Percentiles rank a stretch among this genome's conserved stretches.
These are phyloP conservation scores for Taxidea taxus DNA, from an alignment of 2,113 vertebrate species.

Conservation along the genomic window DNA sequence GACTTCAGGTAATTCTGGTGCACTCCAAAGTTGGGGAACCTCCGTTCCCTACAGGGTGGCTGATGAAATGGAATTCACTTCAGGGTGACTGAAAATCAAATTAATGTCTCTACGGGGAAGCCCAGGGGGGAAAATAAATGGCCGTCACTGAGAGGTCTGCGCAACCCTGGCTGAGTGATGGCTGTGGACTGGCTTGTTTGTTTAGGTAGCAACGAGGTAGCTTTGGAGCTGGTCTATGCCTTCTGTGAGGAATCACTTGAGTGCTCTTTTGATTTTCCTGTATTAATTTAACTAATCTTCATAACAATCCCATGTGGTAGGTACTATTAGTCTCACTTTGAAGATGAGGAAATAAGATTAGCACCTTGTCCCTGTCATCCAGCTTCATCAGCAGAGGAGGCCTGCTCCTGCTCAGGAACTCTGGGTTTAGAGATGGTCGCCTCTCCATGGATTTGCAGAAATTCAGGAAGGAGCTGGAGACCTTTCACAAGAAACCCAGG, in stretches of 20 bases:
- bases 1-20: background rate
- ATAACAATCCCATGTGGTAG: too few relatives aligned
- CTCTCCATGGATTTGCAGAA: background rate
- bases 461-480: background rate
- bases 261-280: background rate
- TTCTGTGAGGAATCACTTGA: background rate
- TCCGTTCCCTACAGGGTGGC: background rate
- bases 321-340: background rate
- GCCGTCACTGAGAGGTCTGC: background rate
- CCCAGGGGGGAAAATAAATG: background rate
- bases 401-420: background rate
- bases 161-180: background rate
- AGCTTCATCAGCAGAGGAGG: background rate
- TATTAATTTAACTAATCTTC: background rate
- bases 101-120: background rate
- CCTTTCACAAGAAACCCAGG: background rate
- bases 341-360: background rate
- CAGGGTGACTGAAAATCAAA: background rate
- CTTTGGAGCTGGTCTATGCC: accelerated
- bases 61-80: background rate
- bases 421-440: background rate
- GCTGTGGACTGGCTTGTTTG: background rate
- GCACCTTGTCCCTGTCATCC: background rate
- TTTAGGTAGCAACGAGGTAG: background rate
- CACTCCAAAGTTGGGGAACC: background rate